phyloP scores from a whole-genome alignment of 2,888 invertebrate genomes.

The Orthosia cruda region DNA sequence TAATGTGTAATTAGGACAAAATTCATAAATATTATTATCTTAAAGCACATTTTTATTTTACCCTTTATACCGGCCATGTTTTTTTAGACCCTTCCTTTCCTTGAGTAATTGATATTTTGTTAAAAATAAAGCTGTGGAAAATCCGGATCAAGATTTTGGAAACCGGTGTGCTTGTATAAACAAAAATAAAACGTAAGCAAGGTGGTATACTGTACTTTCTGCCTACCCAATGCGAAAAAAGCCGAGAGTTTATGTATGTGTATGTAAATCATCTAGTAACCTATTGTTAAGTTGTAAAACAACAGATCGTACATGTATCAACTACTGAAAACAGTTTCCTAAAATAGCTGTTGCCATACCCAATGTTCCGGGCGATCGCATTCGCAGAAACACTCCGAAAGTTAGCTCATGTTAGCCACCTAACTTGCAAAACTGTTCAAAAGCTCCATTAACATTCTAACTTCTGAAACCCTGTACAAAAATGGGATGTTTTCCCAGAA shows the following conservation, averaged over 20 bases:
- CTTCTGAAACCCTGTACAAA: conserved; percentile 41
- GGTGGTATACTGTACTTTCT: no score
- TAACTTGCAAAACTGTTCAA: conserved; percentile 10
- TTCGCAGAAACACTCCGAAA: conserved; percentile 31
- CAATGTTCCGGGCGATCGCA: conserved; percentile 8
- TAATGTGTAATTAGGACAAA: conserved; percentile 63
- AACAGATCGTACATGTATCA: not conserved
- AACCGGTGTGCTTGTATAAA: no score
- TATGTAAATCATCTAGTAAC: not conserved
- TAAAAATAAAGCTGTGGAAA: conserved; percentile 2
- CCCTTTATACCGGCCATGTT: conserved; percentile 33
- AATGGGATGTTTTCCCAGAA: conserved; percentile 19
- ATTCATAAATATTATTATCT: conserved; percentile 44
- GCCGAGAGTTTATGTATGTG: not conserved
- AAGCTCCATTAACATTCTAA: conserved; percentile 41
- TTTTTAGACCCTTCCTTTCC: conserved; percentile 11
- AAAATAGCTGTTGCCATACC: conserved; percentile 3
- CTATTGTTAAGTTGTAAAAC: not conserved
- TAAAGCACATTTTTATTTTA: conserved; percentile 39
- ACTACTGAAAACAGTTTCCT: no score
- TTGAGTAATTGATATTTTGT: conserved; percentile 46
- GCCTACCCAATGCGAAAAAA: no score
- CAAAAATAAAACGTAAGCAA: no score
- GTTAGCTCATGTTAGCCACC: conserved; percentile 10
- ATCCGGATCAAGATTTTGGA: not conserved